Conservation (phyloP, 2,113 vertebrate genomes). For the Catharus minimus region DNA sequence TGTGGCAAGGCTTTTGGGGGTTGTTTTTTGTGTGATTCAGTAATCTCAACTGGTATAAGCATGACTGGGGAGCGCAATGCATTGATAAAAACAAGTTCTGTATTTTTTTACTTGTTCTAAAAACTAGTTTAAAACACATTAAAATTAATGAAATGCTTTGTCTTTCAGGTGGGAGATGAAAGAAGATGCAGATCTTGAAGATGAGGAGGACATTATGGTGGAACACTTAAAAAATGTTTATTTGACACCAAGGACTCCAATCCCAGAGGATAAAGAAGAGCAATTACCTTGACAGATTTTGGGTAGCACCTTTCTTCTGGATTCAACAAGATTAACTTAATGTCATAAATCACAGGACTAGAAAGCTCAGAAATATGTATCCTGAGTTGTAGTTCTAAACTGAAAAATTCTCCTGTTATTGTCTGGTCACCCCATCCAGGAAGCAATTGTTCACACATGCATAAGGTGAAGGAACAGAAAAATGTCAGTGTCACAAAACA, state of each 20-base stretch:
- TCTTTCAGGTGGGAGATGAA: constrained; percentile 94
- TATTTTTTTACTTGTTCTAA: constrained; percentile 20
- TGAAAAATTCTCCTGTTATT: neutral
- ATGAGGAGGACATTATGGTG: constrained; percentile 83
- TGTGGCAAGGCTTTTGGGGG: neutral
- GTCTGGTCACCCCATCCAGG: neutral
- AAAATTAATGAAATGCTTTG: neutral
- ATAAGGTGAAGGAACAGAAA: neutral
- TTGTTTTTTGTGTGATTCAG: neutral
- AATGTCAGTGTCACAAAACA: neutral
- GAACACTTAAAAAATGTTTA: constrained; percentile 81
- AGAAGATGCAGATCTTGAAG: constrained; percentile 81
- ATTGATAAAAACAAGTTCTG: neutral
- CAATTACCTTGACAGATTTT: constrained; percentile 35
- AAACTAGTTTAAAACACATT: neutral
- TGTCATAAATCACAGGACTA: constrained; percentile 6
- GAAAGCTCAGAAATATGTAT: neutral
- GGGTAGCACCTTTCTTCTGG: constrained; percentile 5
- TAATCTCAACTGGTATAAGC: neutral
- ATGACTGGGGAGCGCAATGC: rapidly evolving
- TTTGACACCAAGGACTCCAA: constrained; percentile 64
- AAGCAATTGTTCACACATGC: neutral
- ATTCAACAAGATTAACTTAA: constrained; percentile 13
- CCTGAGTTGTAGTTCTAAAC: neutral
- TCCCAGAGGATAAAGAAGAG: constrained; percentile 57